phyloP scores from a whole-genome alignment of 2,113 vertebrate species.

The Tursiops truncatus region DNA sequence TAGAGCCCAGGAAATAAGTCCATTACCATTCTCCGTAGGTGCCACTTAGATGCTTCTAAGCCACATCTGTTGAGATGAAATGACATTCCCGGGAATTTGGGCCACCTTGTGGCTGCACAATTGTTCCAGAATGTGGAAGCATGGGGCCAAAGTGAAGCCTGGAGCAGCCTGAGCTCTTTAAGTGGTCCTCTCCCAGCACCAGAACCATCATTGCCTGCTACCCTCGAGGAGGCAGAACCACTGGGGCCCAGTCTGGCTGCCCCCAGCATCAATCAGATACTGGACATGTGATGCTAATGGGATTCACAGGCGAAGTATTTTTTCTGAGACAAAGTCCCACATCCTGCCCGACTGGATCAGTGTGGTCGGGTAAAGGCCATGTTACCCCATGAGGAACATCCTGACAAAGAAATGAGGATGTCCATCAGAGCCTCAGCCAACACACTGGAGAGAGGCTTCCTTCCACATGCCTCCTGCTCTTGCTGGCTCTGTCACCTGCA shows the following conservation, averaged over 20 bases:
- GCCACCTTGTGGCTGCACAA: background rate
- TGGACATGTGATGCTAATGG: rapidly evolving
- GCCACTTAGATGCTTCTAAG: conserved; percentile 61
- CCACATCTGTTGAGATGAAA: conserved; percentile 70
- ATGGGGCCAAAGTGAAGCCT: background rate
- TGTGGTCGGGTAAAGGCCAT: rapidly evolving
- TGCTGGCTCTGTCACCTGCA: rapidly evolving
- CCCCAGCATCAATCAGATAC: rapidly evolving
- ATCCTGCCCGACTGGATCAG: rapidly evolving
- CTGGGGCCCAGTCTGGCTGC: rapidly evolving
- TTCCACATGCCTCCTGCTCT: rapidly evolving
- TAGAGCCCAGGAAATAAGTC: conserved; percentile 75
- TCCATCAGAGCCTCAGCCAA: rapidly evolving
- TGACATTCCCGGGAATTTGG: background rate
- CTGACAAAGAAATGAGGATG: background rate
- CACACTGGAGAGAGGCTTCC: rapidly evolving
- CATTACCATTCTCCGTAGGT: conserved; percentile 74
- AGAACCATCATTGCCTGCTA: rapidly evolving
- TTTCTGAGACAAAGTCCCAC: background rate
- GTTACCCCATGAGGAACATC: rapidly evolving
- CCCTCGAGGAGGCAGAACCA: rapidly evolving
- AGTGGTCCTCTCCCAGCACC: rapidly evolving
- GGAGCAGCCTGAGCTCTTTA: background rate
- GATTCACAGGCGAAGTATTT: background rate
- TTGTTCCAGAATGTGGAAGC: background rate